Percentiles rank a stretch among this genome's conserved stretches.
Evolutionary conservation across 2,113 vertebrate species (phyloP).

Genomic region (Labrus mixtus): DNA sequence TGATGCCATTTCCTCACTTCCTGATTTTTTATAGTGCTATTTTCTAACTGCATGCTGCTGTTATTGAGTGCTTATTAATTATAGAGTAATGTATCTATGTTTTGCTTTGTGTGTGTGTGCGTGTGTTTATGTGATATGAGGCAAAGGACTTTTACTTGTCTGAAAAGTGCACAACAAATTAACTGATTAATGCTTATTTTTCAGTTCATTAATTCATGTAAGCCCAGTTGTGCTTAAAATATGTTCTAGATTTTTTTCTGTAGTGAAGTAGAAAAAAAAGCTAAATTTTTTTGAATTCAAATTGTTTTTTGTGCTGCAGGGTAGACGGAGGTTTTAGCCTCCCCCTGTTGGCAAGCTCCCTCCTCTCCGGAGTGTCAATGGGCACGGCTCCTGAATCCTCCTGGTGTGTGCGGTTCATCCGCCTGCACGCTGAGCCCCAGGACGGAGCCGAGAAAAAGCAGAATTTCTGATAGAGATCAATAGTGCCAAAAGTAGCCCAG

Average conservation of each 20-base stretch:
- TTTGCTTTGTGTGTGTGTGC: no score
- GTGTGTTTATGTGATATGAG: no score
- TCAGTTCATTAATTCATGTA: no score
- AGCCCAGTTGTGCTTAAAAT: no score
- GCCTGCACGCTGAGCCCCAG: slow-evolving; percentile 33
- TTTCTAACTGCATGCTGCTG: no score
- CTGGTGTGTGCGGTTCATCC: slow-evolving; percentile 55
- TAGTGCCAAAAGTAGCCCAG: slow-evolving; percentile 35
- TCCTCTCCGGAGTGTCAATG: slow-evolving; percentile 32
- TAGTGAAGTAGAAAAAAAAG: slow-evolving; percentile 1
- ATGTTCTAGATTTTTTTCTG: neutral
- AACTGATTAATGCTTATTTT: no score
- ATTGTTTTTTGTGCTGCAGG: slow-evolving; percentile 3
- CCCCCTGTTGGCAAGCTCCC: slow-evolving; percentile 34
- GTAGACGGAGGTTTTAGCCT: slow-evolving; percentile 23
- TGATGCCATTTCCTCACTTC: no score
- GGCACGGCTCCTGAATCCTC: slow-evolving; percentile 47
- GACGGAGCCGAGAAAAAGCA: slow-evolving; percentile 38
- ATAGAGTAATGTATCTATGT: no score
- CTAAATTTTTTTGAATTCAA: neutral
- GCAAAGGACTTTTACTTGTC: no score
- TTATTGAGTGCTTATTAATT: no score
- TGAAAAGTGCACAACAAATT: no score
- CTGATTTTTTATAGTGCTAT: no score
- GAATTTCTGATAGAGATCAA: slow-evolving; percentile 55